Evolutionary conservation across 2,888 invertebrate genomes (phyloP).

Genomic region (Yponomeuta malinellus): DNA sequence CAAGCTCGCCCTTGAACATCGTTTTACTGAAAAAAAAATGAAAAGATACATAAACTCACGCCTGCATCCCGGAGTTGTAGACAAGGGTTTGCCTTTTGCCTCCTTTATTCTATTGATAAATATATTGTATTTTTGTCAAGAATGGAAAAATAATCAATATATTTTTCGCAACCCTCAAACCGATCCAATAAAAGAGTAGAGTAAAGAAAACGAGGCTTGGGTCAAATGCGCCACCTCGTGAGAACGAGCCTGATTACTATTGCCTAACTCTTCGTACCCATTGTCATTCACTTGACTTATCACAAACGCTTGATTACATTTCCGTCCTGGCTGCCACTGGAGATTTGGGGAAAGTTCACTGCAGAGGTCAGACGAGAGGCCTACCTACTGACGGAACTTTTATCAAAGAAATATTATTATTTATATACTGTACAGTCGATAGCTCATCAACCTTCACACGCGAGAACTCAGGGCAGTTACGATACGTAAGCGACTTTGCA

Average conservation of each 20-base stretch:
- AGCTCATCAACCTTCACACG: too few relatives aligned
- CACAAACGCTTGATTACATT: not conserved
- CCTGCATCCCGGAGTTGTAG: too few relatives aligned
- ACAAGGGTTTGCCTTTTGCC: too few relatives aligned
- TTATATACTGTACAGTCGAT: too few relatives aligned
- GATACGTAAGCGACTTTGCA: too few relatives aligned
- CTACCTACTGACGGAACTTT: too few relatives aligned
- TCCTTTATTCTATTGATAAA: too few relatives aligned
- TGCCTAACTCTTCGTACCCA: conserved; percentile 25
- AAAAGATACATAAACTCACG: too few relatives aligned
- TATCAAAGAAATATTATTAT: too few relatives aligned
- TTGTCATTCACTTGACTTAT: conserved; percentile 20
- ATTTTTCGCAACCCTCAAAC: conserved; percentile 16
- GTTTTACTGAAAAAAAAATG: too few relatives aligned
- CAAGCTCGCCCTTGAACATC: too few relatives aligned
- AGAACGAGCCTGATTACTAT: conserved; percentile 36
- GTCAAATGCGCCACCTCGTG: conserved; percentile 27
- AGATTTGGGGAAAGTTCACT: not conserved
- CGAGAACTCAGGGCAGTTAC: too few relatives aligned
- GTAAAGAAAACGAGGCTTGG: conserved; percentile 33
- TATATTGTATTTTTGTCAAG: not conserved
- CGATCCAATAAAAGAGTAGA: conserved; percentile 38
- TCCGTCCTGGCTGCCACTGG: not conserved
- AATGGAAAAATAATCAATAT: not conserved
- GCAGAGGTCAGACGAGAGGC: not conserved